Base-by-base conservation (phyloP, 2,888 invertebrate genomes). In the Eustalomyia histrio region DNA sequence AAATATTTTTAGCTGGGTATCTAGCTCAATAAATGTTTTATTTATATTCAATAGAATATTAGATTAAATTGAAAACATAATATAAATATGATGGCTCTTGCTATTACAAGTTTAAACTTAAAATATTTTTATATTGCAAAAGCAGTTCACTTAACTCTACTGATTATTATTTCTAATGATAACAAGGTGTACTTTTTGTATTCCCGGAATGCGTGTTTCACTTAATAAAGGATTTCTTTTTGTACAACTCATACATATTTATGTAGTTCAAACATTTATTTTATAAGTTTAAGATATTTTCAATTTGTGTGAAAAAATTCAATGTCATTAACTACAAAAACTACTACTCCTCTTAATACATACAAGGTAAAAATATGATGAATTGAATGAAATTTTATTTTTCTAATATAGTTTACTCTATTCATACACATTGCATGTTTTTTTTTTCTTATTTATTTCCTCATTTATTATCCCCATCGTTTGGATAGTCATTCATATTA, bases 401-500 rank as follows among this genome's bases (percentile, higher is more conserved):
- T 29, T 3, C 29, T 29, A 29, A 29, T 6, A 7, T n/a, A 47
- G 43, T 47, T 47, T n/a, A 47, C 43, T 47, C 43, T 47, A 47
- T 47, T 47, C 43, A 47, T 47, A n/a, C 43, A 47, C n/a, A 47
- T 47, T n/a, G n/a, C 14, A n/a, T 47, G 43, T n/a, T 29, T 7
- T 12, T 35, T n/a, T n/a, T n/a, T n/a, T n/a, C n/a, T n/a, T n/a
- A n/a, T n/a, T 12, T 43, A 29, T 14, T 63, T 63, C 14, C 9
- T 12, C 14, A 50, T 18, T 65, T 57, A 65, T 64, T 18, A 21
- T 39, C 35, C 24, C 7, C 21, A 10, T 57, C 47, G 14, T 35
- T 12, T 55, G 64, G 29, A 47, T 35, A 33, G 55, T 29, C 58
- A 39, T 24, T 18, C 17, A 29, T 14, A 16, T 29, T 67, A 52